A percentile compares a stretch with the other conserved stretches of the same genome.
These are phyloP conservation scores for Chironomus riparius DNA, from an alignment of 2,888 invertebrate genomes.

Conservation along the genomic window DNA sequence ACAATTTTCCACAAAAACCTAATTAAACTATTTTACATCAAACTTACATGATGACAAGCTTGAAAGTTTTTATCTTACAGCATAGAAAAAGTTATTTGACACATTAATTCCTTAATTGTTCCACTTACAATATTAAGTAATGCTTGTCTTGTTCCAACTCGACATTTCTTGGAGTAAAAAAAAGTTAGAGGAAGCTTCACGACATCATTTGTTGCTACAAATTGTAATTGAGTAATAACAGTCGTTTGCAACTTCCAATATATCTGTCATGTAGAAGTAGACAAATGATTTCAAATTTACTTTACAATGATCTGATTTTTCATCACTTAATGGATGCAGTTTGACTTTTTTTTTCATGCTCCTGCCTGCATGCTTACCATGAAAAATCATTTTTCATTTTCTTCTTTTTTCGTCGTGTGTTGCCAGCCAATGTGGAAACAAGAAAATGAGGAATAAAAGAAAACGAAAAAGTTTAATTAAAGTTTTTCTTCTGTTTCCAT, in stretches of 20 bases:
- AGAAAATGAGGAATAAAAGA: not conserved
- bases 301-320: slow-evolving; percentile 8
- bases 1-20: too few relatives aligned
- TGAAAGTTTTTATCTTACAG: too few relatives aligned
- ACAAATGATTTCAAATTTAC: slow-evolving; percentile 5
- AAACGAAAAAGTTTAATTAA: slow-evolving; percentile 15
- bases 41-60: too few relatives aligned
- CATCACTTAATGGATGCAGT: not conserved
- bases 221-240: not conserved
- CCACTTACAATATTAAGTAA: too few relatives aligned
- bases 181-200: too few relatives aligned
- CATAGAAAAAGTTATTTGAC: too few relatives aligned
- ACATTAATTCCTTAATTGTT: too few relatives aligned
- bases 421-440: not conserved
- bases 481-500: not conserved
- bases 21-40: too few relatives aligned
- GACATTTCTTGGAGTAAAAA: too few relatives aligned
- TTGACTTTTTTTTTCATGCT: not conserved
- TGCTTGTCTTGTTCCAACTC: too few relatives aligned
- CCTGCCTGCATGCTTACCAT: too few relatives aligned
- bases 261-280: not conserved
- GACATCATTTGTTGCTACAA: not conserved
- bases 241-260: not conserved
- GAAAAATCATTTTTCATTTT: not conserved
- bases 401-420: not conserved